Conservation (phyloP, 2,888 invertebrate genomes). For the Aphidoletes aphidimyza region DNA sequence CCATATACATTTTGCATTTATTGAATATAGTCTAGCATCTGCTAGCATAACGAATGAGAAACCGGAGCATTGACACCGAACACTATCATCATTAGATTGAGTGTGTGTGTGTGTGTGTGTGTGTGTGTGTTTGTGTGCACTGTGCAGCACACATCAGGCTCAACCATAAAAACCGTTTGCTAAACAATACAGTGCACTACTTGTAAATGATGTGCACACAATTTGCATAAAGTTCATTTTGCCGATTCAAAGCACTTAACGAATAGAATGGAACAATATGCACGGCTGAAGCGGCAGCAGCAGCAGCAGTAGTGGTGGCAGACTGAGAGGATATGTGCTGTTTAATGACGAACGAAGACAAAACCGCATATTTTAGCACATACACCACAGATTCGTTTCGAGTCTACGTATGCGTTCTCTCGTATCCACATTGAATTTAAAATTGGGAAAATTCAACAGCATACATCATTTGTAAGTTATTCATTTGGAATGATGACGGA, state of each 20-base stretch:
- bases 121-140: no score
- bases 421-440: no score
- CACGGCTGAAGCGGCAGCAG: no score
- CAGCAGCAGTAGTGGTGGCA: background rate
- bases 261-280: background rate
- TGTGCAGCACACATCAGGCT: background rate
- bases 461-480: background rate
- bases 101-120: no score
- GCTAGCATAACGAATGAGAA: conserved; percentile 14
- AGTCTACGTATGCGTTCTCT: no score
- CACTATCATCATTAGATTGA: background rate
- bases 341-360: background rate
- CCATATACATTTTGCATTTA: conserved; percentile 11
- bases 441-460: conserved; percentile 36
- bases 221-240: conserved; percentile 44
- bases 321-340: background rate
- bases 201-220: conserved; percentile 15
- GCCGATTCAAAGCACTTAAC: background rate
- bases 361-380: background rate
- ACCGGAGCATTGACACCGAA: conserved; percentile 44
- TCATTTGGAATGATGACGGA: background rate
- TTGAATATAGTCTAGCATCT: background rate
- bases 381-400: background rate
- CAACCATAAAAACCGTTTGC: background rate
- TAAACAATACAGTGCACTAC: background rate